Base-by-base conservation (phyloP, 2,888 invertebrate genomes). In the Anthoptus insignis region DNA sequence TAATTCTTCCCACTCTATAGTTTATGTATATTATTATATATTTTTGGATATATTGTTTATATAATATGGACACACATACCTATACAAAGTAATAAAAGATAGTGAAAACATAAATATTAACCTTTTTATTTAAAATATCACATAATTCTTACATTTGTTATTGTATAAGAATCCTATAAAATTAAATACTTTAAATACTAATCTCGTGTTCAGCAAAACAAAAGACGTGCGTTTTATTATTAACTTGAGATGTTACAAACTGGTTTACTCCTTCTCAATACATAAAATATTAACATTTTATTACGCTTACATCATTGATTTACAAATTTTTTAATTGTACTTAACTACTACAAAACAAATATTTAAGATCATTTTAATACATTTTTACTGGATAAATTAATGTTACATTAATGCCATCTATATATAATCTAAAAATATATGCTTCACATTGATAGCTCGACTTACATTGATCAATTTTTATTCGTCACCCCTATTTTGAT, bases 81-180 rank as follows among this genome's bases (percentile, higher is more conserved):
- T n/a, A n/a, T n/a, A n/a, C n/a, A n/a, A n/a, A n/a, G n/a, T 21
- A 49, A 52, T 14, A 13, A 9, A 11, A 14, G 16, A 32, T 63
- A 57, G 42, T 63, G 24, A 57, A 21, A 63, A 6, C 14, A 39
- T 22, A 19, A 47, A 39, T 71, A 72, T 73, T 73, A 73, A 72
- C 69, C 66, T 81, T 79, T 89, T 89, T 88, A 88, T 86, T 88
- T 75, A 79, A 86, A 86, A 88, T 89, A 89, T 89, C 89, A 89
- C 89, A 89, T 83, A 88, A 79, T 84, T 81, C 81, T 84, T 88
- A 89, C 78, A 83, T 82, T 83, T 82, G 79, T 84, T 80, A 78
- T 75, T 81, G 78, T 82, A 82, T 84, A 77, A 79, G 76, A 57
- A 37, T 29, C 72, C 70, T 75, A 77, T 77, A 79, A 45, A 45